These are phyloP conservation scores for Bucco capensis DNA, from an alignment of 2,113 vertebrate species.

Conservation along the genomic window DNA sequence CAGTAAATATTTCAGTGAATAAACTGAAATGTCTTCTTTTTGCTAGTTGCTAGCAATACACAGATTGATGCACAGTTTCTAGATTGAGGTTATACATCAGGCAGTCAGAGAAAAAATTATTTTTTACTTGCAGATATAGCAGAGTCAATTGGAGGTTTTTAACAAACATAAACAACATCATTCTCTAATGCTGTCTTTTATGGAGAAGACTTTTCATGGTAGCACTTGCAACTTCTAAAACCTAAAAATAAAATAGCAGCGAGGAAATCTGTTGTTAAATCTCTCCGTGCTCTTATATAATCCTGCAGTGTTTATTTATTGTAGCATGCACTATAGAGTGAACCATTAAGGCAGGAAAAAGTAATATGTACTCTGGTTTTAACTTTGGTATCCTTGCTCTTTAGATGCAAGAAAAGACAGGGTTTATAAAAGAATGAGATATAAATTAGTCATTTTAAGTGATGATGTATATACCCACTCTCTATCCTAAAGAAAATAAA, in stretches of 20 bases:
- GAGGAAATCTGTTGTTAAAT: not conserved
- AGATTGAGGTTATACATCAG: not conserved
- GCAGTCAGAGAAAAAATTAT: not conserved
- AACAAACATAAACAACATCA: not conserved
- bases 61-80: not conserved
- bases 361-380: not conserved
- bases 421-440: not conserved
- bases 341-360: not conserved
- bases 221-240: not conserved
- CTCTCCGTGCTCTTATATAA: not conserved
- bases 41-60: not conserved
- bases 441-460: not conserved
- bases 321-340: not conserved
- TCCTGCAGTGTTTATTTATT: not conserved
- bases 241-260: not conserved
- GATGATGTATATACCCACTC: not conserved
- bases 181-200: not conserved
- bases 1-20: conserved; percentile 19
- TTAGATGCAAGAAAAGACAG: not conserved
- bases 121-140: not conserved
- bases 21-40: conserved; percentile 7
- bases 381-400: not conserved
- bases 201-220: not conserved
- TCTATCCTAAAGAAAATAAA: not conserved
- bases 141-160: not conserved